These are phyloP conservation scores for Lordiphosa mommai DNA, from an alignment of 1,140 invertebrate species.

Conservation along the genomic window DNA sequence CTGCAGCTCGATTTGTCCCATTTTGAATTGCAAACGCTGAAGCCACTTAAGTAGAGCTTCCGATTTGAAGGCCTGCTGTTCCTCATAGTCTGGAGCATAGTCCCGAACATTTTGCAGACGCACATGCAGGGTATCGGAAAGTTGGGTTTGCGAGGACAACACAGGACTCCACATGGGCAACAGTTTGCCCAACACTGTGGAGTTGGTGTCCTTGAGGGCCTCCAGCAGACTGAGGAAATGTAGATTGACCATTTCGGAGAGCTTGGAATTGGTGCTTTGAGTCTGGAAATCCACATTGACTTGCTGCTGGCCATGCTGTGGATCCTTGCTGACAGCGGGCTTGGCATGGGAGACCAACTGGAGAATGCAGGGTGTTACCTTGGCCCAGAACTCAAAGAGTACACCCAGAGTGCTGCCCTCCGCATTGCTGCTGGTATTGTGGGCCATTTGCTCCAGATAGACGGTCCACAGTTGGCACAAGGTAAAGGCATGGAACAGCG, in stretches of 20 bases:
- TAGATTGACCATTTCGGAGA: conserved; percentile 98
- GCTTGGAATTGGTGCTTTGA: conserved; percentile 80
- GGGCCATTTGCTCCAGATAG: conserved; percentile 95
- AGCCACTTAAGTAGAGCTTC: conserved; percentile 89
- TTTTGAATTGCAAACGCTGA: conserved; percentile 97
- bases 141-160: conserved; percentile 90
- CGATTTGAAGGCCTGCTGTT: conserved; percentile 64
- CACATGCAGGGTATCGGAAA: conserved; percentile 93
- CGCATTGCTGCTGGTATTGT: conserved; percentile 83
- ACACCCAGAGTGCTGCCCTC: conserved; percentile 90
- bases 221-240: conserved; percentile 98
- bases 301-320: conserved; percentile 9
- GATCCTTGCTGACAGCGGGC: conserved; percentile 81
- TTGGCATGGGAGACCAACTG: conserved; percentile 96
- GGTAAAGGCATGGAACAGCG: conserved; percentile 90
- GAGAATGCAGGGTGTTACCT: conserved; percentile 96
- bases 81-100: conserved; percentile 82
- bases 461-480: conserved; percentile 97
- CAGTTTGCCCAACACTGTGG: conserved; percentile 92
- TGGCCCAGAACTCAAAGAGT: conserved; percentile 99
- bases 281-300: conserved; percentile 50
- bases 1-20: conserved; percentile 98
- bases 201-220: conserved; percentile 96
- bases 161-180: conserved; percentile 95
- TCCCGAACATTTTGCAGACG: conserved; percentile 94